Evolutionary conservation across 2,113 vertebrate genomes (phyloP).

Genomic region (Lathamus discolor): DNA sequence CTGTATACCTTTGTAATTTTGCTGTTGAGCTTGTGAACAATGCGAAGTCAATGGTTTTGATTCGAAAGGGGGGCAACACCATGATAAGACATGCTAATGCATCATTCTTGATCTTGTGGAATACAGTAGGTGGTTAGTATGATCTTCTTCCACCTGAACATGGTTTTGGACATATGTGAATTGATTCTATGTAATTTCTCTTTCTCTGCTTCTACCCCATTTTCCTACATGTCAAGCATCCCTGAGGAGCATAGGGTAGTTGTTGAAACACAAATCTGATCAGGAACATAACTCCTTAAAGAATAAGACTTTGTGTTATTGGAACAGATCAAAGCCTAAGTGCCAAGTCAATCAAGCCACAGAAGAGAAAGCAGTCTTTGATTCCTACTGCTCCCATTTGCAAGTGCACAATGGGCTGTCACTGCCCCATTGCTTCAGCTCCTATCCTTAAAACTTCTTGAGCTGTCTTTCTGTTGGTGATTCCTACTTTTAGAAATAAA

Average conservation of each 20-base stretch:
- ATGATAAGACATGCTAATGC: not conserved
- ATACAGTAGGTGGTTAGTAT: not conserved
- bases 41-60: not conserved
- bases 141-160: not conserved
- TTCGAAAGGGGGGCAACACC: not conserved
- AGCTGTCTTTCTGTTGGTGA: not conserved
- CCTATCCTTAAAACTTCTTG: not conserved
- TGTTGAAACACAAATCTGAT: conserved; percentile 29
- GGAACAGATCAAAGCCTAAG: not conserved
- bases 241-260: not conserved
- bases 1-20: not conserved
- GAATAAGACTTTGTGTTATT: not conserved
- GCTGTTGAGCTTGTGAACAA: not conserved
- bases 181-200: not conserved
- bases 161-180: not conserved
- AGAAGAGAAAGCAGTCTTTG: conserved; percentile 16
- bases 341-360: conserved; percentile 56
- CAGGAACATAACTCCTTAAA: conserved; percentile 4
- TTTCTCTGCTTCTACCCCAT: not conserved
- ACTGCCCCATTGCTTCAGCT: not conserved
- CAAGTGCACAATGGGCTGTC: not conserved
- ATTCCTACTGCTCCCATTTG: not conserved
- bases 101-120: not conserved
- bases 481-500: conserved; percentile 1
- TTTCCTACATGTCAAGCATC: not conserved